Conservation (phyloP, 2,797 vertebrate genomes). For the Chloroceryle inda region DNA sequence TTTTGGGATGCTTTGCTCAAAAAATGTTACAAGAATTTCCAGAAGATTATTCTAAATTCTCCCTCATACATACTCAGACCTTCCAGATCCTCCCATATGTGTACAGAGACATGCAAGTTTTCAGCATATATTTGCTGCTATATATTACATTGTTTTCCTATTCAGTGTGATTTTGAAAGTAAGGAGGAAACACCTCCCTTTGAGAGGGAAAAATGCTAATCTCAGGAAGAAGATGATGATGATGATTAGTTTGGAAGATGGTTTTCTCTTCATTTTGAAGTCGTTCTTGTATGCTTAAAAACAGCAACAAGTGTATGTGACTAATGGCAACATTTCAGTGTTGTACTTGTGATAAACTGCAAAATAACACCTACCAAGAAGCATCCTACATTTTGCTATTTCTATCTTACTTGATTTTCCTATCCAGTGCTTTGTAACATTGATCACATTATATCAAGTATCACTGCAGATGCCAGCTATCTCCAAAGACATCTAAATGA, state of each 20-base stretch:
- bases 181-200: neutral
- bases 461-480: neutral
- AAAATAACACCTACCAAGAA: constrained; percentile 57
- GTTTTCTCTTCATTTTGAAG: neutral
- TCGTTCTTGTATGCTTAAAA: neutral
- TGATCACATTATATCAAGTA: constrained; percentile 48
- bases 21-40: neutral
- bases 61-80: neutral
- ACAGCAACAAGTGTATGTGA: constrained; percentile 43
- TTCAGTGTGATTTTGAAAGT: neutral
- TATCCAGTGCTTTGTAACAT: neutral
- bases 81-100: neutral
- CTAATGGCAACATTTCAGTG: constrained; percentile 60
- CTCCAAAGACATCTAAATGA: neutral
- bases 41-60: neutral
- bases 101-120: neutral
- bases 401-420: constrained; percentile 48
- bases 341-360: constrained; percentile 62
- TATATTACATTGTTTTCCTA: neutral
- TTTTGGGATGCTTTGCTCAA: neutral
- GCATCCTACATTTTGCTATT: constrained; percentile 69
- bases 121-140: neutral
- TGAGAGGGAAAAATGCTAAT: neutral
- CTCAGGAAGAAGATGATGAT: neutral
- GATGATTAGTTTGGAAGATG: neutral